These are phyloP conservation scores for Ephestia elutella DNA, from an alignment of 1,140 invertebrate species.

Conservation along the genomic window DNA sequence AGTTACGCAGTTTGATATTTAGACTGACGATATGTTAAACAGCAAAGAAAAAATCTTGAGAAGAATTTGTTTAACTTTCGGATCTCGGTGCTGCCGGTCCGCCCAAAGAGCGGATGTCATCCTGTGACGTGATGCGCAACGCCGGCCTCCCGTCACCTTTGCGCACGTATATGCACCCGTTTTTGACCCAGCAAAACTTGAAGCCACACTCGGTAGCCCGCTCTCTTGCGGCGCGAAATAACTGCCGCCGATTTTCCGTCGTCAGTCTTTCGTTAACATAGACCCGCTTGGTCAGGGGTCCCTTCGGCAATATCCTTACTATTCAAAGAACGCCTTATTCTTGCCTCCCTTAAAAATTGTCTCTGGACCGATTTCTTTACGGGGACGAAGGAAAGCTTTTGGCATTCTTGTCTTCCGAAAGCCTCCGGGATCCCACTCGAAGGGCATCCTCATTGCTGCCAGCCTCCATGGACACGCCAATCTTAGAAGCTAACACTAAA, in stretches of 20 bases:
- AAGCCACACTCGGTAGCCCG: background rate
- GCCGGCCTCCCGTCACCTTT: background rate
- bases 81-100: background rate
- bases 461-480: slow-evolving; percentile 8
- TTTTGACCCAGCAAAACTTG: slow-evolving; percentile 10
- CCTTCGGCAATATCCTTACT: slow-evolving; percentile 5
- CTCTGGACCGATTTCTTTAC: background rate
- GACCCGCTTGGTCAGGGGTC: background rate
- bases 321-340: background rate
- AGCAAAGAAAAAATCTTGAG: too few species aligned
- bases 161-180: background rate
- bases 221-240: slow-evolving; percentile 12
- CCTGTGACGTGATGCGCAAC: background rate
- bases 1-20: too few species aligned
- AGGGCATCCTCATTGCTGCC: slow-evolving; percentile 8
- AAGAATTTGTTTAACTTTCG: too few species aligned
- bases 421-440: slow-evolving; percentile 4
- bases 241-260: background rate
- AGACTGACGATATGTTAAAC: too few species aligned
- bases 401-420: background rate
- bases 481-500: slow-evolving; percentile 11
- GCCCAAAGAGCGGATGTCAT: background rate
- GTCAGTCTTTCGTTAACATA: slow-evolving; percentile 16
- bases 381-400: slow-evolving; percentile 2
- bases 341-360: slow-evolving; percentile 14